Evolutionary conservation across 2,113 vertebrate genomes (phyloP).

Genomic region (Poeciliopsis retropinna): DNA sequence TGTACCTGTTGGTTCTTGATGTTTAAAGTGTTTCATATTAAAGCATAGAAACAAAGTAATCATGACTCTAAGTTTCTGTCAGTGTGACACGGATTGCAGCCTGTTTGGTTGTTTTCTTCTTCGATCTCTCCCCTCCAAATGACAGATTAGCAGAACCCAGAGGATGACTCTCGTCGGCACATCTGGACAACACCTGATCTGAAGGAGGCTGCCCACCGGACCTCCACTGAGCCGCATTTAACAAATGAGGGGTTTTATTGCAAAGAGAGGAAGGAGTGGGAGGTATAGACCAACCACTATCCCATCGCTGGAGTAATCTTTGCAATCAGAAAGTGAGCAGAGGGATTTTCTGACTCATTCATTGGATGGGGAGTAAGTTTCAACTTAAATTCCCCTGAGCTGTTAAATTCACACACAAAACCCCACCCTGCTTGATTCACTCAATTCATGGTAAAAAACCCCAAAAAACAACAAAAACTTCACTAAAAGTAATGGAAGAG

Average conservation of each 20-base stretch:
- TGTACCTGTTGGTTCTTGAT: not conserved
- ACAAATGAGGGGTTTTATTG: slow-evolving; percentile 42
- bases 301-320: not conserved
- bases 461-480: too few species aligned
- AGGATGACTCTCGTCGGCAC: slow-evolving; percentile 45
- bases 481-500: not conserved
- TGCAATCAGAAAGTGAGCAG: not conserved
- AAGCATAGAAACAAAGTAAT: not conserved
- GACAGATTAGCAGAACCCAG: slow-evolving; percentile 27
- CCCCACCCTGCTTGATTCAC: not conserved
- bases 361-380: not conserved
- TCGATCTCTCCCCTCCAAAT: slow-evolving; percentile 35
- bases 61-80: not conserved
- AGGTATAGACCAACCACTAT: not conserved
- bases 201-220: slow-evolving; percentile 44
- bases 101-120: slow-evolving; percentile 21
- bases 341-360: not conserved
- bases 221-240: slow-evolving; percentile 37
- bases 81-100: slow-evolving; percentile 1
- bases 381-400: not conserved
- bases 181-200: slow-evolving; percentile 66
- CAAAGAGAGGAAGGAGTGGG: slow-evolving; percentile 28
- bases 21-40: not conserved
- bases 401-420: not conserved
- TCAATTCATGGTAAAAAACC: too few species aligned